phyloP scores from a whole-genome alignment of 2,797 vertebrate genomes.

The Notamacropus eugenii region DNA sequence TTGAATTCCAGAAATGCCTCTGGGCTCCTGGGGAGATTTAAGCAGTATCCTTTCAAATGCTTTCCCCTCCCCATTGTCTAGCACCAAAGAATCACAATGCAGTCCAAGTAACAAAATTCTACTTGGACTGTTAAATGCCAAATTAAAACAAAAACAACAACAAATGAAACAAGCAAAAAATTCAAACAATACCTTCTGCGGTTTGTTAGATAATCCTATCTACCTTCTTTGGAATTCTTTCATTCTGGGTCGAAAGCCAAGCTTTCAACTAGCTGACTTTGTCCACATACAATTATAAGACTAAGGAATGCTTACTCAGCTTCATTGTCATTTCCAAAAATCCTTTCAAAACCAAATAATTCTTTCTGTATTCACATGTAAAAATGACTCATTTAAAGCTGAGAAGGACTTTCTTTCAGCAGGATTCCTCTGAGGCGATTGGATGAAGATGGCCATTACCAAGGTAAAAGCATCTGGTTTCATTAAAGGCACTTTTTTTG shows the following conservation, averaged over 20 bases:
- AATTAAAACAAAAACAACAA: background rate
- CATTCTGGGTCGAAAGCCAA: background rate
- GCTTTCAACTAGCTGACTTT: background rate
- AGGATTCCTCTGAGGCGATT: background rate
- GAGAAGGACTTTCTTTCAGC: background rate
- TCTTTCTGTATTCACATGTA: background rate
- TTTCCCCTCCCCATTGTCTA: background rate
- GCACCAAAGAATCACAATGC: background rate
- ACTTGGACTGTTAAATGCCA: background rate
- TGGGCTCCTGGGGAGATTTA: background rate
- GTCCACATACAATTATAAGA: background rate
- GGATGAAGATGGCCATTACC: background rate
- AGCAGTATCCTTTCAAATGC: background rate
- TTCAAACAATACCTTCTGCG: background rate
- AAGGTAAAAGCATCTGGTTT: background rate
- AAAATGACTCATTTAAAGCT: background rate
- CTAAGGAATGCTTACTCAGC: background rate
- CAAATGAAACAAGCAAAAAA: background rate
- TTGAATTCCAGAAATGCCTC: background rate
- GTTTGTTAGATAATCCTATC: background rate
- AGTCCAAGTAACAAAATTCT: background rate
- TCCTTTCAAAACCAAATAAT: background rate
- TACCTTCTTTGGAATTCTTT: background rate
- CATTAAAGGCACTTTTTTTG: background rate
- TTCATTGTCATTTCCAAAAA: background rate